Evolutionary conservation across 2,888 invertebrate genomes (phyloP), one percentile per base, ranked within the genome.

Genomic region (Tanaodytes sp.): DNA sequence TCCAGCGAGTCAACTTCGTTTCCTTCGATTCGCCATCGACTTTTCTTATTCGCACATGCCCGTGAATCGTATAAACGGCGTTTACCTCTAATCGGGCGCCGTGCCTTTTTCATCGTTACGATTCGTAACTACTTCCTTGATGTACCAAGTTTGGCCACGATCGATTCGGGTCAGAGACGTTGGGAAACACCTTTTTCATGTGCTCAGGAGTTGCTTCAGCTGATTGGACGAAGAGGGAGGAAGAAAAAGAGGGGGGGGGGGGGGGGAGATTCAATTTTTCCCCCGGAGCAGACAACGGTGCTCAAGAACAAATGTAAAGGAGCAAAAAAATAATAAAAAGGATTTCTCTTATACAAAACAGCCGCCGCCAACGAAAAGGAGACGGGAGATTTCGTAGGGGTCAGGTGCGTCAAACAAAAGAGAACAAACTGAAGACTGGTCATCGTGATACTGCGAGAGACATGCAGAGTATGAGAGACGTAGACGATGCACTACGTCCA

Each of bases 121-220:
- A 49, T 49, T 57, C 45, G 18, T 52, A 65, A 65, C 52, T 51
- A 65, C 65, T 65, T 65, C 64, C 64, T 64, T 37, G 64, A 64
- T 64, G 57, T 37, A 49, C 55, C 64, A 57, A 64, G 49, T 57
- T 64, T 57, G 55, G 55, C 43, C 54, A 64, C 64, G 63, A 63
- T 63, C 55, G 63, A 63, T 63, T 40, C 63, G 55, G 54, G 51
- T 62, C 62, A 62, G 46, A n/a, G n/a, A 46, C 54, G 40, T 62
- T 63, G 48, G 48, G 55, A 55, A 64, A 55, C 55, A 55, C 63
- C 63, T 55, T 63, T 63, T 63, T 63, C 54, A 42, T 55, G 27
- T 36, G 59, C 49, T 42, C 43, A 42, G 42, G 20, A 40, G 45
- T 33, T 23, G 40, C 40, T 54, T 40, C 40, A 45, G 55, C 55